A percentile compares a stretch with the other conserved stretches of the same genome.
phyloP scores from a whole-genome alignment of 1,140 invertebrate species.

The Chymomyza costata region DNA sequence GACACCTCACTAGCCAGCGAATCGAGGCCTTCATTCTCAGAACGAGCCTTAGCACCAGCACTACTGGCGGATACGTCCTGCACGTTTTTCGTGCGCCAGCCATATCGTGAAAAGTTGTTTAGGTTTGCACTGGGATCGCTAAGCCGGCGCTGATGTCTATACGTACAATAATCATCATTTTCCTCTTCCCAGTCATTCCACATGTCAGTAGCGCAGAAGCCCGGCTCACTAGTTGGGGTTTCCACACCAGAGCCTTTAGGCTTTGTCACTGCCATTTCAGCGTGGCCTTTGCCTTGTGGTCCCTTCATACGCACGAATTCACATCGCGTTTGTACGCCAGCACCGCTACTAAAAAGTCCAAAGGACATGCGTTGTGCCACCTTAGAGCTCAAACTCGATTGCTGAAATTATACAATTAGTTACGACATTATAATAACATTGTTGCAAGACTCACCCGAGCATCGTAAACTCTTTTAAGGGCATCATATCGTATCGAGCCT shows the following conservation, averaged over 20 bases:
- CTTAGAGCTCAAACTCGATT: conserved; percentile 95
- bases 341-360: conserved; percentile 87
- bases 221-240: conserved; percentile 95
- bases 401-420: conserved; percentile 65
- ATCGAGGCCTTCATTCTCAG: conserved; percentile 93
- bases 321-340: conserved; percentile 85
- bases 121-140: conserved; percentile 96
- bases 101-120: conserved; percentile 90
- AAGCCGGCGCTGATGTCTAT: conserved; percentile 87
- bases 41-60: conserved; percentile 84
- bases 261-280: conserved; percentile 98
- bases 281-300: conserved; percentile 96
- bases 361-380: conserved; percentile 97
- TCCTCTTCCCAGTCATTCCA: conserved; percentile 93
- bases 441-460: conserved; percentile 83
- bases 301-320: conserved; percentile 99
- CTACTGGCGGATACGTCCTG: conserved; percentile 75
- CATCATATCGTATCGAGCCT: conserved; percentile 97
- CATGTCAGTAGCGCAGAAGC: conserved; percentile 87
- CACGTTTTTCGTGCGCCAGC: conserved; percentile 82
- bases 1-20: conserved; percentile 86
- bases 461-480: conserved; percentile 97
- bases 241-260: conserved; percentile 93
- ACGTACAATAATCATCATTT: conserved; percentile 88
- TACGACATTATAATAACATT: not conserved